Evolutionary conservation across 2,888 invertebrate species (phyloP), one percentile per base, ranked within the genome.

Genomic region (Drosophila kokeensis): DNA sequence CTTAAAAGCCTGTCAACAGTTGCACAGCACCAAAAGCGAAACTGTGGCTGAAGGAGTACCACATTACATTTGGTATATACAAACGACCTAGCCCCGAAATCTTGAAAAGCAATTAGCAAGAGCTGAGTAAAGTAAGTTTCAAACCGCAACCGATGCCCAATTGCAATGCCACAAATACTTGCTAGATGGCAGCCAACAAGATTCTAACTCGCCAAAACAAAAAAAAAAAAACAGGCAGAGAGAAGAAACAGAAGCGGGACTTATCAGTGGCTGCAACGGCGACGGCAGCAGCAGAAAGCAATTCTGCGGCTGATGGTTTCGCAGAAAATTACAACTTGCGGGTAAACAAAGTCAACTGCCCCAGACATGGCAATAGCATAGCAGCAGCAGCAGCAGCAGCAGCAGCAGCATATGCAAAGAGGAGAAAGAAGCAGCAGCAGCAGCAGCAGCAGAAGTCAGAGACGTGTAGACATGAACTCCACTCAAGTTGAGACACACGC

Each of bases 271-370:
- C 15, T 15, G 45, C 45, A 45, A 45, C 45, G 27, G 57, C 63
- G 62, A 48, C 58, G 55, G 69, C 60, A 66, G 82, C 83, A 73
- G 71, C 74, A 69, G 73, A 70, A 89, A 82, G 79, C 74, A 89
- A 86, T 89, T 89, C 81, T 85, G 80, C 53, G 73, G 86, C 83
- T 82, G 83, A 87, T 85, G 86, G 83, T 82, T 89, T 82, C 89
- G 74, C 75, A 87, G 87, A 87, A 87, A 87, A 87, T 87, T 87
- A 82, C 89, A 87, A 89, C 87, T 87, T 87, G 89, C 87, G 87
- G 87, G 87, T 83, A 87, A 85, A 89, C 89, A 87, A 85, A 86
- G 83, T 87, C 87, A 86, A 76, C 64, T 71, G 68, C 29, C 30
- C 42, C 57, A 57, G 40, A 45, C 57, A 57, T 21, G 57, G 57